Evolutionary conservation across 2,113 vertebrate genomes (phyloP).

Genomic region (Miniopterus natalensis): DNA sequence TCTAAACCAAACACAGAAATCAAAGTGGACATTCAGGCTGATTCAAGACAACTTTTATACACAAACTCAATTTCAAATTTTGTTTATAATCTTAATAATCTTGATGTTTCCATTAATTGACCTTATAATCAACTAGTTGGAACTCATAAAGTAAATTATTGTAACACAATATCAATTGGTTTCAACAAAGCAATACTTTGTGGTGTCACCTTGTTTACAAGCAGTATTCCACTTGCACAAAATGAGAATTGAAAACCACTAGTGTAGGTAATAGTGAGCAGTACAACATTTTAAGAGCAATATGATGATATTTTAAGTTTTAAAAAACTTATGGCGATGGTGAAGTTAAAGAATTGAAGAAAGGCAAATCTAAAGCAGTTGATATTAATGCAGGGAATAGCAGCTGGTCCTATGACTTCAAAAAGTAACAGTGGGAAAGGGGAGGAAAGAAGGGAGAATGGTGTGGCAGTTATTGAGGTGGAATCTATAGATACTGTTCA

Average conservation of each 20-base stretch:
- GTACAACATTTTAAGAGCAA: not conserved
- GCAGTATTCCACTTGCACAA: not conserved
- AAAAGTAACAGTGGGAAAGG: not conserved
- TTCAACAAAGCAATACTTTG: not conserved
- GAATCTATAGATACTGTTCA: no score
- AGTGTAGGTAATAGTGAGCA: not conserved
- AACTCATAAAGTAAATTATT: conserved; percentile 8
- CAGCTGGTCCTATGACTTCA: not conserved
- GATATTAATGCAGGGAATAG: not conserved
- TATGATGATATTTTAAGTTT: not conserved
- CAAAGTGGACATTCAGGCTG: not conserved
- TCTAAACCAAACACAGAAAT: conserved; percentile 35
- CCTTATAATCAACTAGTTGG: not conserved
- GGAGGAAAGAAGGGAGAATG: not conserved
- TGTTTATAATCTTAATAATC: not conserved
- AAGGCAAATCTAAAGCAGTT: not conserved
- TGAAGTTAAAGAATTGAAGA: not conserved
- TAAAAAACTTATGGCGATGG: not conserved
- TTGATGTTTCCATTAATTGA: not conserved
- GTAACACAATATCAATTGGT: not conserved
- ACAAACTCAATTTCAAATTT: conserved; percentile 21
- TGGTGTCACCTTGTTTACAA: not conserved
- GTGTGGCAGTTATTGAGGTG: not conserved
- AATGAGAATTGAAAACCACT: not conserved
- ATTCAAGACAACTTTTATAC: not conserved